Conservation (phyloP, 2,888 invertebrate genomes). For the Habroteleia sp. region DNA sequence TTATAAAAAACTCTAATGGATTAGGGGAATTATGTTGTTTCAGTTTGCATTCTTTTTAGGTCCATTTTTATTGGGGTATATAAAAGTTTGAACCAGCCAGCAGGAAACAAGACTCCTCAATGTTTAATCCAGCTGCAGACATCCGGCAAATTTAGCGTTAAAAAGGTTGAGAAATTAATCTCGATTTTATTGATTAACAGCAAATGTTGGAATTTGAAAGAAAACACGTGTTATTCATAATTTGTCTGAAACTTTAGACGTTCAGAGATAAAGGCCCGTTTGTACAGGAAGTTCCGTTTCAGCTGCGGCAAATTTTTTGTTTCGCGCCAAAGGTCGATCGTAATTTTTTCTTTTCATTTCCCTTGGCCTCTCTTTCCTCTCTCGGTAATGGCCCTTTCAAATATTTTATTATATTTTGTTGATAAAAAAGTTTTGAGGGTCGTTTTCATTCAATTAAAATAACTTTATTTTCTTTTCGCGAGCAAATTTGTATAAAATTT, state of each 20-base stretch:
- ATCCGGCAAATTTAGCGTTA: slow-evolving; percentile 1
- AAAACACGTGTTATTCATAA: slow-evolving; percentile 45
- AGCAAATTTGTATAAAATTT: slow-evolving; percentile 23
- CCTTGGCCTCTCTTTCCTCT: neutral
- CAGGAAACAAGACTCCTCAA: slow-evolving; percentile 6
- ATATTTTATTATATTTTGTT: slow-evolving; percentile 20
- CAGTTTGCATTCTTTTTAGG: neutral
- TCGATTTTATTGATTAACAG: slow-evolving; percentile 27
- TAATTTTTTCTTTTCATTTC: slow-evolving; percentile 2
- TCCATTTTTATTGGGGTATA: slow-evolving; percentile 11
- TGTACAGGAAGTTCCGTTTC: slow-evolving; percentile 2
- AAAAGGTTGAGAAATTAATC: slow-evolving; percentile 11
- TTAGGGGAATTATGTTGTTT: slow-evolving; percentile 27
- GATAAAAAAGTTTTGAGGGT: slow-evolving; percentile 22
- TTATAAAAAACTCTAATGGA: slow-evolving; percentile 13
- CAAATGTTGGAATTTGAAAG: slow-evolving; percentile 2
- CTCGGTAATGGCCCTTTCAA: slow-evolving; percentile 6
- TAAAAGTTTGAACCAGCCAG: slow-evolving; percentile 3
- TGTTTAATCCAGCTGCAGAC: slow-evolving; percentile 12
- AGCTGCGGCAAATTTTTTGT: slow-evolving; percentile 31
- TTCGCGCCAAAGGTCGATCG: slow-evolving; percentile 18
- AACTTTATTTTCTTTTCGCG: slow-evolving; percentile 11
- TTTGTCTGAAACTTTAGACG: slow-evolving; percentile 24
- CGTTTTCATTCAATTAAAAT: slow-evolving; percentile 38
- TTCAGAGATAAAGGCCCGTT: slow-evolving; percentile 19